Evolutionary conservation across 2,113 vertebrate species (phyloP), one percentile per base, ranked within the genome.

Genomic region (Podilymbus podiceps): DNA sequence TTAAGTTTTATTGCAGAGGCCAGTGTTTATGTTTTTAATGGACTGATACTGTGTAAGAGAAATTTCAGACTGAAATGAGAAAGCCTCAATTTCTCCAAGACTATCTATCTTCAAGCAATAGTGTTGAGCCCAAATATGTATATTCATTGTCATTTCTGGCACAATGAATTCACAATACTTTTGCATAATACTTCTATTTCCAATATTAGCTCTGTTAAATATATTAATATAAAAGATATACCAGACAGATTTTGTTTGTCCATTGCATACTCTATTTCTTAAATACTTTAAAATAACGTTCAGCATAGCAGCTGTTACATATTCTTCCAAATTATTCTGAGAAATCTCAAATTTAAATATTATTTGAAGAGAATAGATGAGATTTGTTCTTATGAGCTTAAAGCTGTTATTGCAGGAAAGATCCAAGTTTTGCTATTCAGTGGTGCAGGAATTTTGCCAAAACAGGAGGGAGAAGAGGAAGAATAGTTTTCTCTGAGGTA

Each of bases 401-500:
- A 86, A 96, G 33, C 24, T 73, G 25, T 56, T 90, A 85, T 42
- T 88, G 11, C 18, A 52, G 27, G 38, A 76, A 93, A 85, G 5
- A 80, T 46, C 15, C 8, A 80, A 80, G 44, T 83, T 94, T 87
- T 83, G 62, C 66, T 2, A 24, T 74, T 93, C 60, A 92, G 13
- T 69, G 55, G 38, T 69, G 67, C 55, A 85, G 73, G 15, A 76
- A 79, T 60, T 94, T 94, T 95, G 74, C 88, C 77, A 95, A 91
- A 74, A 94, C 30, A 87, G 42, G 31, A 85, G 35, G 20, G 25
- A 85, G 35, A 88, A 93, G 47, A 86, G 22, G 60, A 94, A 88
- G 30, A 91, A 55, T 27, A 83, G 53, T 86, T 97, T 94, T 62
- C 49, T 94, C 67, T 90, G 88, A 95, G 56, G 47, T 95, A 38